A percentile compares a stretch with the other conserved stretches of the same genome.
Conservation (phyloP, 2,113 vertebrate genomes). For the Thermophis baileyi region DNA sequence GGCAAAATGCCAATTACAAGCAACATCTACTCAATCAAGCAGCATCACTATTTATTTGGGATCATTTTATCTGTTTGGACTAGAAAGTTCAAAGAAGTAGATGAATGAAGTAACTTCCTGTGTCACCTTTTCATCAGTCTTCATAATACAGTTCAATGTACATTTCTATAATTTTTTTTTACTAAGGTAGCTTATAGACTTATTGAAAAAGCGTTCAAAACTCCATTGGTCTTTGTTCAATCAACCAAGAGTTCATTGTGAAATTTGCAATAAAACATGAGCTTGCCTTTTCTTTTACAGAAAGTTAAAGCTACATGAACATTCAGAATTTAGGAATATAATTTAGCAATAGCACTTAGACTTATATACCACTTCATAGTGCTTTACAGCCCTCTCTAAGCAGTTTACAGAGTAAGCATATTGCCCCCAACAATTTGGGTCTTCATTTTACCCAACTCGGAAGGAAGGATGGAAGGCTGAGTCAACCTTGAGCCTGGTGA, state of each 20-base stretch:
- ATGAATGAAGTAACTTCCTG: constrained; percentile 29
- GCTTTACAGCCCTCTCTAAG: too few relatives aligned
- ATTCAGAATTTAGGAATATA: background rate
- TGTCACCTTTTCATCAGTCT: constrained; percentile 49
- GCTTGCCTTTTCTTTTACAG: background rate
- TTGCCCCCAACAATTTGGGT: too few relatives aligned
- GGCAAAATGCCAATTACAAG: constrained; percentile 62
- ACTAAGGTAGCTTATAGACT: constrained; percentile 49
- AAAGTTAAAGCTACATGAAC: background rate
- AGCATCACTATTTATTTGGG: constrained; percentile 54
- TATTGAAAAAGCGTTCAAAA: constrained; percentile 40
- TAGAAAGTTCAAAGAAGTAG: constrained; percentile 42
- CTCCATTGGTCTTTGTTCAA: constrained; percentile 42
- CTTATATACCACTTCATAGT: too few relatives aligned
- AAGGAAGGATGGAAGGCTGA: too few relatives aligned
- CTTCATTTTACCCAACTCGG: too few relatives aligned
- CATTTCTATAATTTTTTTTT: constrained; percentile 29
- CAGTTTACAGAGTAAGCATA: too few relatives aligned
- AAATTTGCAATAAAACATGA: background rate
- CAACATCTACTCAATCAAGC: constrained; percentile 62
- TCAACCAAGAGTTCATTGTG: background rate
- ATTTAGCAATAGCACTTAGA: background rate
- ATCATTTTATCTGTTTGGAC: constrained; percentile 41
- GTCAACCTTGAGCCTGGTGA: too few relatives aligned
- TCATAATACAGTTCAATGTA: constrained; percentile 40